Percentiles rank a stretch among this genome's conserved stretches.
These are phyloP conservation scores for Julus scanicus DNA, from an alignment of 2,888 invertebrate genomes.

Conservation along the genomic window DNA sequence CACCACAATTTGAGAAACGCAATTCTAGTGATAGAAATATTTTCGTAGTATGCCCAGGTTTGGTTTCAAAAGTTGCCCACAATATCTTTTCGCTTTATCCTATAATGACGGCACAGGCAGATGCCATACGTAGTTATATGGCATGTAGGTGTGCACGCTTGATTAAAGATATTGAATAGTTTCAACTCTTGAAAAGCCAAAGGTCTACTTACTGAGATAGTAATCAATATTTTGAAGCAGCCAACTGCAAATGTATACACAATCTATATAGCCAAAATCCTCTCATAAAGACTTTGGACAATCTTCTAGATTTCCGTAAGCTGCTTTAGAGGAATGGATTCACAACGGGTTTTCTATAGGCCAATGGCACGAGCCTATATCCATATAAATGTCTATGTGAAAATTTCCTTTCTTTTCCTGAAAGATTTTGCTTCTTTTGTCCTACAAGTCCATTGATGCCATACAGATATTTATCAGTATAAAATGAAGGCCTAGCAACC, in stretches of 20 bases:
- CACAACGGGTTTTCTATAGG: not conserved
- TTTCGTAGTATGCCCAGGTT: not conserved
- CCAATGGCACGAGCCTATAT: not conserved
- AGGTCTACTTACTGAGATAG: not conserved
- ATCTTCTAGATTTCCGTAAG: constrained; percentile 34
- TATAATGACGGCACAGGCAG: not conserved
- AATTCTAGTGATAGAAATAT: not conserved
- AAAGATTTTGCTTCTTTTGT: not conserved
- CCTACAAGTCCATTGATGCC: constrained; percentile 12
- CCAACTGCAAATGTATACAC: constrained; percentile 26
- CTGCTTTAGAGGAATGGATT: constrained; percentile 20
- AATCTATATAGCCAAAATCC: constrained; percentile 18
- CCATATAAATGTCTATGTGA: constrained; percentile 40
- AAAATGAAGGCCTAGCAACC: not conserved
- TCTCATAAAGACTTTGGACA: constrained; percentile 40
- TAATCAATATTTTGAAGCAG: constrained; percentile 5
- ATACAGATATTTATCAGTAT: constrained; percentile 2
- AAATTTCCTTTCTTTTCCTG: not conserved
- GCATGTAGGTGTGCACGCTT: not conserved
- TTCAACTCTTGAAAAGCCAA: not conserved
- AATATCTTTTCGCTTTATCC: not conserved
- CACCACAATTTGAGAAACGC: too few relatives aligned
- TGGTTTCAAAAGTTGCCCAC: not conserved
- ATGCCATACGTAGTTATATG: not conserved
- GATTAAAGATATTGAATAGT: not conserved